Evolutionary conservation across 2,113 vertebrate species (phyloP).

Genomic region (Potamarius usumacintae): DNA sequence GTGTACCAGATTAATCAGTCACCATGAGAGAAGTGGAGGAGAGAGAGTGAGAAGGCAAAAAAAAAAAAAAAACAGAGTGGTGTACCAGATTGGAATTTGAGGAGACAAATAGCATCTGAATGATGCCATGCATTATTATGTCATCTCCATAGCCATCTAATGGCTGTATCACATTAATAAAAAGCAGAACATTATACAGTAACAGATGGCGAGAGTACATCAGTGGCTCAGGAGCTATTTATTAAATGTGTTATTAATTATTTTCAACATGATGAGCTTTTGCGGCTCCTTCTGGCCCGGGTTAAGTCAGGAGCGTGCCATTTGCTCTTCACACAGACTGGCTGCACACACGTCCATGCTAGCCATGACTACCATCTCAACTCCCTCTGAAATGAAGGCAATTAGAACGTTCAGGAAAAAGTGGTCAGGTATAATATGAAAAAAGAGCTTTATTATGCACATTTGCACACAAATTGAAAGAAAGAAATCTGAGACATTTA

Average conservation of each 20-base stretch:
- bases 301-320: slow-evolving; percentile 51
- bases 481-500: not conserved
- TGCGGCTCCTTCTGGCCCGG: slow-evolving; percentile 67
- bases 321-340: slow-evolving; percentile 58
- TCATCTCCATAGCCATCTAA: slow-evolving; percentile 71
- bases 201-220: slow-evolving; percentile 77
- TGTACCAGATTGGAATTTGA: slow-evolving; percentile 71
- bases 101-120: slow-evolving; percentile 75
- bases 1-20: slow-evolving; percentile 63
- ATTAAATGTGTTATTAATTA: slow-evolving; percentile 81
- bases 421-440: not conserved
- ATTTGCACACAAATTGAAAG: not conserved
- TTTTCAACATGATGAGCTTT: slow-evolving; percentile 75
- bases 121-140: slow-evolving; percentile 74
- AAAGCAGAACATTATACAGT: slow-evolving; percentile 66
- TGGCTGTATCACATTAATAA: slow-evolving; percentile 76
- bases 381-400: not conserved
- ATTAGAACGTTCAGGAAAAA: not conserved
- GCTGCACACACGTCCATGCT: slow-evolving; percentile 40
- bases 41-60: slow-evolving; percentile 35
- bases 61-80: slow-evolving; percentile 17
- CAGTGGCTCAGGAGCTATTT: slow-evolving; percentile 76
- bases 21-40: slow-evolving; percentile 45
- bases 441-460: not conserved
- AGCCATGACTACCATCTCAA: not conserved